phyloP scores from a whole-genome alignment of 2,888 invertebrate species.

The Lasioglossum villosulum region DNA sequence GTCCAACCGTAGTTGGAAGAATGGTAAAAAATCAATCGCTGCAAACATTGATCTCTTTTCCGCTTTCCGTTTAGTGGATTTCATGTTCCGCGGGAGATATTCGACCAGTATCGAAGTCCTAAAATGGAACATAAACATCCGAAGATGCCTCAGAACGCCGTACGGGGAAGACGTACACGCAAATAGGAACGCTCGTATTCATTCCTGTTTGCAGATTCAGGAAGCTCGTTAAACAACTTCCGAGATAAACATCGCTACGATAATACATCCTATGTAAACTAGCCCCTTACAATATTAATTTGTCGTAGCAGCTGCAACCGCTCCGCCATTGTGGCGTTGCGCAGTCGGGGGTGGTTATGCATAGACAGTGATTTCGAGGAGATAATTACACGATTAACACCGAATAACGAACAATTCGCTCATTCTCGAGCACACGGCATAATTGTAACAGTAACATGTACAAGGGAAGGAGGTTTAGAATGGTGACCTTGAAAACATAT shows the following conservation, averaged over 20 bases:
- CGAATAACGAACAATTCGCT: too few relatives aligned
- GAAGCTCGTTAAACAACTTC: conserved; percentile 15
- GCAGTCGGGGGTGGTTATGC: neutral
- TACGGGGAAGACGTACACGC: neutral
- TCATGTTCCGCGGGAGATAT: neutral
- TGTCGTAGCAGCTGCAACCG: neutral
- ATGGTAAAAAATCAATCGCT: too few relatives aligned
- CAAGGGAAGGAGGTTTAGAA: too few relatives aligned
- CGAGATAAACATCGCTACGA: conserved; percentile 26
- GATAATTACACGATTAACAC: neutral
- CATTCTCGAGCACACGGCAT: neutral
- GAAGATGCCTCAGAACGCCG: neutral
- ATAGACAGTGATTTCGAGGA: neutral
- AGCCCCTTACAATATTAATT: conserved; percentile 21
- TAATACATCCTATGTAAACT: conserved; percentile 18
- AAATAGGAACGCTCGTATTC: neutral
- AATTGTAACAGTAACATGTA: too few relatives aligned
- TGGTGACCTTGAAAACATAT: too few relatives aligned
- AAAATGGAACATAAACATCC: neutral
- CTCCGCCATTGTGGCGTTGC: neutral
- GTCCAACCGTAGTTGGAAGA: too few relatives aligned
- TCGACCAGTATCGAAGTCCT: neutral
- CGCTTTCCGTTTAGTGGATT: neutral
- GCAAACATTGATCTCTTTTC: too few relatives aligned
- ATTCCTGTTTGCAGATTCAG: conserved; percentile 14